Evolutionary conservation across 2,113 vertebrate genomes (phyloP).

Genomic region (Strigops habroptila): DNA sequence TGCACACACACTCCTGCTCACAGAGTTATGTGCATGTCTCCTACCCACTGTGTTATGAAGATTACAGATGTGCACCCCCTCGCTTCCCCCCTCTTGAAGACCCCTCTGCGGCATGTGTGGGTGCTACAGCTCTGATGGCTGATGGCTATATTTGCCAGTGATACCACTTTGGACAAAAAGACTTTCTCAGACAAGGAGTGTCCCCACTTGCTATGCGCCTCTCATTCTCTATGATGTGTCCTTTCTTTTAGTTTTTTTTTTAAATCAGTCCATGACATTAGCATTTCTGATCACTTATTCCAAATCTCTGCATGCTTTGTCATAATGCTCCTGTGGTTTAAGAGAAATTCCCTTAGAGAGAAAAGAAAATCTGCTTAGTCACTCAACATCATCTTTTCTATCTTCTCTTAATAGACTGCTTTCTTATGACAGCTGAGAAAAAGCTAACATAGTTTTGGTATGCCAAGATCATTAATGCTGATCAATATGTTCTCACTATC

Average conservation of each 20-base stretch:
- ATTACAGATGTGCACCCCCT: background rate
- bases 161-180: background rate
- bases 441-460: background rate
- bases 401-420: background rate
- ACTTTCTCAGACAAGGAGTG: fast-evolving
- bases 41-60: fast-evolving
- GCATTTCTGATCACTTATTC: background rate
- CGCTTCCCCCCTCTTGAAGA: no score
- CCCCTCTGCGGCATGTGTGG: fast-evolving
- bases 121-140: background rate
- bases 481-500: background rate
- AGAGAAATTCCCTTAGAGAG: background rate
- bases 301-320: background rate
- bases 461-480: background rate
- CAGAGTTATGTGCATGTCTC: fast-evolving
- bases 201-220: background rate
- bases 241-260: background rate
- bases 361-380: background rate
- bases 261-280: background rate
- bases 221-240: background rate
- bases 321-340: background rate
- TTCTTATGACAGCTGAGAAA: background rate
- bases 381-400: background rate
- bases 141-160: fast-evolving
- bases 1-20: fast-evolving